Percentiles rank a stretch among this genome's conserved stretches.
phyloP scores from a whole-genome alignment of 2,888 invertebrate species.

The Julus scandinavius region DNA sequence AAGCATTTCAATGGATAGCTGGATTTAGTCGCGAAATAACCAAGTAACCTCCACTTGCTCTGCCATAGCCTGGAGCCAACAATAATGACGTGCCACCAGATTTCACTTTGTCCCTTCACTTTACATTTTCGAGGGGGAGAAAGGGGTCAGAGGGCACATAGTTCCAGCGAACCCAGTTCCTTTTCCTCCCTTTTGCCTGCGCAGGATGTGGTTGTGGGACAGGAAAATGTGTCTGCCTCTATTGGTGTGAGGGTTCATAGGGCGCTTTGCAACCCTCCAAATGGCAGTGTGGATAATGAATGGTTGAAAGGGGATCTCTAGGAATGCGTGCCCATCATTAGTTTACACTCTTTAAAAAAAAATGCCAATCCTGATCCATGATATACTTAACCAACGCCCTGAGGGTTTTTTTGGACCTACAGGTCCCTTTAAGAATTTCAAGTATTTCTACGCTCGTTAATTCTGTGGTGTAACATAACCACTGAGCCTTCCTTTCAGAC shows the following conservation, averaged over 20 bases:
- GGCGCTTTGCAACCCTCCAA: background rate
- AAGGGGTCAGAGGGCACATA: background rate
- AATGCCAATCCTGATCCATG: background rate
- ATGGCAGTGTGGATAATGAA: background rate
- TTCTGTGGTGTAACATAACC: background rate
- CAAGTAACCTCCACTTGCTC: background rate
- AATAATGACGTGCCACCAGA: background rate
- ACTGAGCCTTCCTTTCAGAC: background rate
- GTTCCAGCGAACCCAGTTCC: background rate
- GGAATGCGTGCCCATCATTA: background rate
- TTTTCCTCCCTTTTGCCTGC: background rate
- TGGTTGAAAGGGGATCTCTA: conserved; percentile 1
- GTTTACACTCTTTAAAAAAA: background rate
- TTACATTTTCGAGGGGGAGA: background rate
- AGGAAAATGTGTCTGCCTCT: background rate
- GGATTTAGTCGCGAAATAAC: background rate
- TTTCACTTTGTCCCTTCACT: background rate
- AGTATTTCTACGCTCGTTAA: background rate
- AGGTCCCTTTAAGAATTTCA: background rate
- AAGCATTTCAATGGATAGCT: background rate
- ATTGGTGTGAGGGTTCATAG: background rate
- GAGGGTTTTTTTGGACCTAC: background rate
- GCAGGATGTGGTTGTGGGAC: background rate
- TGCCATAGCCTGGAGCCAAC: background rate
- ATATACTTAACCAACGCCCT: background rate